Base-by-base conservation (phyloP, 2,888 invertebrate genomes). In the Apodemia mormo region DNA sequence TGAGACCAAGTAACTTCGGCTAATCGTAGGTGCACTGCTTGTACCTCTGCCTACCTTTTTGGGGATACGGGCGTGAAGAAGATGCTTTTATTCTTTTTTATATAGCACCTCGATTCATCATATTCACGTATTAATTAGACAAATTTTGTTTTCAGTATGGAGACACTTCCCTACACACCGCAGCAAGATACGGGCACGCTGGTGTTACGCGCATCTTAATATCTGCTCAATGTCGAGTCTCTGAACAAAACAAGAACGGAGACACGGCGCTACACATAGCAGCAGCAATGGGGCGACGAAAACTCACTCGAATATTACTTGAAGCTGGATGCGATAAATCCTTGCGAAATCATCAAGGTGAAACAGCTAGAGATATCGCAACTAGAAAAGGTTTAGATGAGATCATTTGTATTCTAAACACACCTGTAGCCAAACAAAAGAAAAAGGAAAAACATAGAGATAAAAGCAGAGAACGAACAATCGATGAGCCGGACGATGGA, bases 261-360 rank as follows among this genome's bases (percentile, higher is more conserved):
- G 99, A 99, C 90, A 98, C 98, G 0, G 96, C 98, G 0, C 92
- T 99, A 14, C 99, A 99, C 87, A 98, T 99, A 79, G 96, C 98
- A 0, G 96, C 98, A 9, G 98, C 98, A 1, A 97, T 99, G 97
- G 98, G 98, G 7, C 94, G 98, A 33, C 92, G 98, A 69, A 99
- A 99, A 90, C 94, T 99, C 72, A 98, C 98, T 10, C 94, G 97
- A 80, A 97, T 99, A 76, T 94, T 99, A 30, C 94, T 98, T 45
- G 98, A 98, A 84, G 97, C 98, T 0, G 96, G 96, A 70, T 97
- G 97, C 82, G 97, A 79, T 94, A 94, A 85, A 84, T 88, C 88
- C 73, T 86, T 81, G 79, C 92, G 95, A 71, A 98, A 98, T 88
- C 97, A 97, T 88, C 98, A 98, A 93, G 95, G 95, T 56, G 99